Evolutionary conservation across 2,113 vertebrate species (phyloP).

Genomic region (Camelus bactrianus): DNA sequence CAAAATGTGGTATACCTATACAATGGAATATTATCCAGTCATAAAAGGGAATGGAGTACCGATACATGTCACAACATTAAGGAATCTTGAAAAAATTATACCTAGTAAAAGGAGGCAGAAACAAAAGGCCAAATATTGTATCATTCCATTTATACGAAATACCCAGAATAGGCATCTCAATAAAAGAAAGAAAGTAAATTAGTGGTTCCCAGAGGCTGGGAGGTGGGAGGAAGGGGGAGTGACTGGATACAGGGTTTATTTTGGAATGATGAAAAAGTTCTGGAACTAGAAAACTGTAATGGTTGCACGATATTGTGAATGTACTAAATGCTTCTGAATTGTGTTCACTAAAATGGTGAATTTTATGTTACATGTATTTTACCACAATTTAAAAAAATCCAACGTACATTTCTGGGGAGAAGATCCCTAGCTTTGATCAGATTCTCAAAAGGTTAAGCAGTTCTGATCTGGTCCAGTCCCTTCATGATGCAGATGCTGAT

Average conservation of each 20-base stretch:
- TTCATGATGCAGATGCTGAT: background rate
- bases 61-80: background rate
- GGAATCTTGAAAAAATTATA: background rate
- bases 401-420: background rate
- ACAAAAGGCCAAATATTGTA: background rate
- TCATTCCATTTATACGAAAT: background rate
- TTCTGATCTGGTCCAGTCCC: background rate
- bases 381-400: background rate
- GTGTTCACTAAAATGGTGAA: background rate
- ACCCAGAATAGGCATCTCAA: background rate
- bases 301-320: background rate
- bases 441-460: constrained; percentile 13
- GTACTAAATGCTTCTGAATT: background rate
- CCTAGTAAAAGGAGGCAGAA: background rate
- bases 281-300: background rate
- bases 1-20: background rate
- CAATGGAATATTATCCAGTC: background rate
- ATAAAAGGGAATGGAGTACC: background rate
- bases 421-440: background rate
- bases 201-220: background rate
- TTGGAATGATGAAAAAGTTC: background rate
- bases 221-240: background rate
- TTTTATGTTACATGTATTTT: background rate
- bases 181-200: background rate
- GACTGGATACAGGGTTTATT: background rate